phyloP scores from a whole-genome alignment of 2,797 vertebrate species.

The Mus minutoides region DNA sequence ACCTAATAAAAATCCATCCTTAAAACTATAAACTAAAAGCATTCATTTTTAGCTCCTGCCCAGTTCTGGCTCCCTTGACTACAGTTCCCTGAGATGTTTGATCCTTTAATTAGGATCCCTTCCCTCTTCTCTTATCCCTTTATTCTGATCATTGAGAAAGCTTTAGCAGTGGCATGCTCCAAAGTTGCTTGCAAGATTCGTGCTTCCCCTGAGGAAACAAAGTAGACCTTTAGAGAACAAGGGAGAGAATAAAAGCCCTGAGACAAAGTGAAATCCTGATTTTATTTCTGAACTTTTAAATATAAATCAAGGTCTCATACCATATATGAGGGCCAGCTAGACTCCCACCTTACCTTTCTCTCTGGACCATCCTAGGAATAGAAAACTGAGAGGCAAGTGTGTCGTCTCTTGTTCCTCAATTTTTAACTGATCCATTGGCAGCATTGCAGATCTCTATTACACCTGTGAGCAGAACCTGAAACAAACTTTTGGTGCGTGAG shows the following conservation, averaged over 20 bases:
- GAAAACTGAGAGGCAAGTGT: background rate
- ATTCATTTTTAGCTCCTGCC: constrained; percentile 58
- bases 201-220: constrained; percentile 49
- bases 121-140: constrained; percentile 69
- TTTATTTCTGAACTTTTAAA: constrained; percentile 61
- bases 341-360: constrained; percentile 22
- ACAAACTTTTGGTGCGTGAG: background rate
- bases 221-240: constrained; percentile 61
- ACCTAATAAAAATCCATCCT: constrained; percentile 60
- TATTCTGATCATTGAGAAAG: constrained; percentile 69
- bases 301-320: background rate
- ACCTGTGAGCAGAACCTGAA: background rate
- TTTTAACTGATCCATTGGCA: constrained; percentile 19
- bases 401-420: background rate
- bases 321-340: background rate
- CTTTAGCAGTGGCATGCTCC: constrained; percentile 67
- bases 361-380: constrained; percentile 22
- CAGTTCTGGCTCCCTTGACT: constrained; percentile 58
- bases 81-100: constrained; percentile 72
- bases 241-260: constrained; percentile 57
- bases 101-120: constrained; percentile 77
- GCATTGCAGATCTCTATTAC: background rate
- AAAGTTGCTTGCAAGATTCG: constrained; percentile 65
- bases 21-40: constrained; percentile 62
- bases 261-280: constrained; percentile 39